Base-by-base conservation (phyloP, 2,888 invertebrate species). In the Caenorhabditis zanzibari region DNA sequence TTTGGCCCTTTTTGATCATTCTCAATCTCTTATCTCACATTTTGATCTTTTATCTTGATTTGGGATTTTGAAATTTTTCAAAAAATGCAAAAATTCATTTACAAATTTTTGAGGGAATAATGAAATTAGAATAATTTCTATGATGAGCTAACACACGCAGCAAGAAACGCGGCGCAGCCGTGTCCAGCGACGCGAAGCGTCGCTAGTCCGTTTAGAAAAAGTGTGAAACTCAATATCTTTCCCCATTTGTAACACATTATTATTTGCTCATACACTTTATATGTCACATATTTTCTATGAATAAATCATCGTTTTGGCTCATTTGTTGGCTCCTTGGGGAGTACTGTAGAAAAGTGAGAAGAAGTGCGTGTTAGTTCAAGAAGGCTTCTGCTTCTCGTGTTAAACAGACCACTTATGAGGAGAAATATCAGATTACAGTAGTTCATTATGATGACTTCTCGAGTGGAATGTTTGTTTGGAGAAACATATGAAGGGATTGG, bases 301-400 rank as follows among this genome's bases (percentile, higher is more conserved):
- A 74, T 74, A 63, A 76, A 76, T 74, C 38, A 74, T 64, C 32
- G 38, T 26, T 72, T 72, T 72, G 72, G 32, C 72, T 72, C 72
- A 72, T 72, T 44, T 44, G n/a, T 19, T 22, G 41, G 22, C 24
- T 22, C 4, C 49, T 52, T 35, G 12, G 38, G 32, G 44, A 28
- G 56, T 76, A 76, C 76, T 22, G 76, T 76, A 76, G 74, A 76
- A 76, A 76, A 76, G 76, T 61, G 76, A 77, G 76, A 77, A 77
- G 76, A 61, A 61, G 68, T 69, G 76, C 76, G 76, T 77, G 76
- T 72, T 44, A 38, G 38, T 24, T 64, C 52, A 32, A 44, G n/a
- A n/a, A n/a, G n/a, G 35, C 38, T 69, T 32, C 54, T 19, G 12
- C n/a, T 44, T 64, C 75, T 28, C 35, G 44, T 59, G 59, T 35